Percentiles rank a stretch among this genome's conserved stretches.
These are phyloP conservation scores for Bagarius yarrelli DNA, from an alignment of 2,113 vertebrate genomes.

Conservation along the genomic window DNA sequence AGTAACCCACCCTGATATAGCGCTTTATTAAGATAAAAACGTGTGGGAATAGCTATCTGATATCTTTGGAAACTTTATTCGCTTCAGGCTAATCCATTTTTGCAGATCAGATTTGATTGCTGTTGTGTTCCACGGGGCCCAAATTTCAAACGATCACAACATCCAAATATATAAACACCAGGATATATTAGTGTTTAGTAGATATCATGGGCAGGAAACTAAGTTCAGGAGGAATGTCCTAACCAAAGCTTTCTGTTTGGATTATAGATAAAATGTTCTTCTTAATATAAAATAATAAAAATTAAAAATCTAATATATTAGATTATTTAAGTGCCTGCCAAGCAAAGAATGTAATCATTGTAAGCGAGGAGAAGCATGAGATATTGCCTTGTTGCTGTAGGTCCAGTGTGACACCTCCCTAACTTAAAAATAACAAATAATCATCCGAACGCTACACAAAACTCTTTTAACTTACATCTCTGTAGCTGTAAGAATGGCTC, in stretches of 20 bases:
- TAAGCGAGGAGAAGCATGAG: slow-evolving; percentile 45
- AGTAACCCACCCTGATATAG: slow-evolving; percentile 23
- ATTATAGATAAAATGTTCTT: background rate
- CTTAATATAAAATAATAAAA: no score
- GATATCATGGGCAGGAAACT: slow-evolving; percentile 50
- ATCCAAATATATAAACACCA: slow-evolving; percentile 58
- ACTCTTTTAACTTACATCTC: background rate
- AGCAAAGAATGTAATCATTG: slow-evolving; percentile 43
- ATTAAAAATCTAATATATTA: no score
- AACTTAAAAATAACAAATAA: no score
- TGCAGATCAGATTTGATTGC: slow-evolving; percentile 46
- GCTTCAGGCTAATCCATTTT: slow-evolving; percentile 41
- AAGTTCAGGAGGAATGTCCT: background rate
- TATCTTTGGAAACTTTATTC: slow-evolving; percentile 38
- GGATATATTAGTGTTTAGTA: slow-evolving; percentile 56
- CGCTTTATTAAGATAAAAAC: slow-evolving; percentile 33
- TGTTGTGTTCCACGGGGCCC: slow-evolving; percentile 58
- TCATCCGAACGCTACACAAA: no score
- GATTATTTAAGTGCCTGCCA: background rate
- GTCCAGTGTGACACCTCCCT: slow-evolving; percentile 36
- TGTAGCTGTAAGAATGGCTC: background rate
- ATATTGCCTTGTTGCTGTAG: background rate
- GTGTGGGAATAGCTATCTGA: slow-evolving; percentile 33
- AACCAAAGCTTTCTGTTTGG: background rate
- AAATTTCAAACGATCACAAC: slow-evolving; percentile 64